These are phyloP conservation scores for Neocloeon triangulifer DNA, from an alignment of 1,140 invertebrate species.

Conservation along the genomic window DNA sequence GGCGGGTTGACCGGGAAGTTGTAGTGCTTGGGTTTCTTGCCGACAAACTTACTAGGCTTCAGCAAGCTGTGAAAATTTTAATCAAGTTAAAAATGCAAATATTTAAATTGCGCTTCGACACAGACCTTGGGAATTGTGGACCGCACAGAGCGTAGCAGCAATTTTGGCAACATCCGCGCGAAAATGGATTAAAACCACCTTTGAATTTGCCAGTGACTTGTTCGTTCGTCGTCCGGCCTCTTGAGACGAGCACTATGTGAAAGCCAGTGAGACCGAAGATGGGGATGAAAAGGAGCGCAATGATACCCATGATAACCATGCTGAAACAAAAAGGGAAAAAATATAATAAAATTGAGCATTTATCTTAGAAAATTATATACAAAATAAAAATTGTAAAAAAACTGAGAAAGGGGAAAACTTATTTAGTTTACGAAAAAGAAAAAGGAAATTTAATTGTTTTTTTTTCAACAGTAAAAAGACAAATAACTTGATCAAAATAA, in stretches of 20 bases:
- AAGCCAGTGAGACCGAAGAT: constrained; percentile 94
- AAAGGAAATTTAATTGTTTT: no score
- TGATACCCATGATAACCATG: constrained; percentile 80
- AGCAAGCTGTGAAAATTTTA: constrained; percentile 15
- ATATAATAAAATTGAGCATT: no score
- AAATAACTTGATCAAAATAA: background rate
- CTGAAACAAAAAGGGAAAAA: no score
- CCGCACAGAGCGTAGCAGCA: constrained; percentile 90
- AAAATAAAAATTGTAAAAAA: constrained; percentile 2
- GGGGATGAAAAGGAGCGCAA: constrained; percentile 78
- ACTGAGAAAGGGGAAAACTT: no score
- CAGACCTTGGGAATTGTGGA: constrained; percentile 86
- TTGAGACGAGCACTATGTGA: constrained; percentile 86
- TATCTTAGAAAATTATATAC: background rate
- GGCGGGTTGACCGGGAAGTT: constrained; percentile 11
- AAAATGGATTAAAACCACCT: constrained; percentile 92
- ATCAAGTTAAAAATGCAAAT: no score
- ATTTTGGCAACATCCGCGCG: constrained; percentile 77
- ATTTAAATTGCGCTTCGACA: background rate
- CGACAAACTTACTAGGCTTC: constrained; percentile 14
- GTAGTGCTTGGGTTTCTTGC: constrained; percentile 18
- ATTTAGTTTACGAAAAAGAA: no score
- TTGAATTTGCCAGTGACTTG: constrained; percentile 98
- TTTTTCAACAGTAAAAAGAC: no score
- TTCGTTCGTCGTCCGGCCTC: constrained; percentile 99